A percentile compares a stretch with the other conserved stretches of the same genome.
Conservation (phyloP, 1,140 invertebrate genomes). For the Drosophila lowei region DNA sequence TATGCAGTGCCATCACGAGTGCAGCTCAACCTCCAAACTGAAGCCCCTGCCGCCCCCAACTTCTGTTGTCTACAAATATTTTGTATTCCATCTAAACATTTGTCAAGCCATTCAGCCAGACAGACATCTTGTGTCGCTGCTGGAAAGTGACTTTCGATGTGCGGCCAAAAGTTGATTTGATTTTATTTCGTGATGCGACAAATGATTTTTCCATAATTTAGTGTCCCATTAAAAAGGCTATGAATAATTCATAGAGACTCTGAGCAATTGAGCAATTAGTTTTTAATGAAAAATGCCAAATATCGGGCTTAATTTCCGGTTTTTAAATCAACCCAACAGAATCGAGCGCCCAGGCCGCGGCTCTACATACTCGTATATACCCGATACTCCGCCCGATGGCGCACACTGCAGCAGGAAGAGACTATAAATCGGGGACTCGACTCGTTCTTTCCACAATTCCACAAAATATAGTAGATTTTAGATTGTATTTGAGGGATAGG, state of each 20-base stretch:
- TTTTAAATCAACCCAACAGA: no score
- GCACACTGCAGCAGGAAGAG: no score
- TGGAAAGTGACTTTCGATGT: constrained; percentile 40
- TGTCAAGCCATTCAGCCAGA: constrained; percentile 47
- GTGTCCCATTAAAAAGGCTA: constrained; percentile 24
- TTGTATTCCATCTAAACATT: constrained; percentile 54
- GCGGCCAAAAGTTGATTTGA: constrained; percentile 44
- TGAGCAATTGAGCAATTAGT: constrained; percentile 3
- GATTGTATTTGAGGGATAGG: no score
- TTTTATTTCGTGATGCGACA: constrained; percentile 4
- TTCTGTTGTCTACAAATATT: constrained; percentile 22
- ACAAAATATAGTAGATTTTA: no score
- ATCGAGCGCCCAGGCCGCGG: no score
- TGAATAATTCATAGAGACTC: constrained; percentile 20
- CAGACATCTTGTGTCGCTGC: constrained; percentile 24
- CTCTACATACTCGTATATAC: no score
- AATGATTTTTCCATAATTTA: constrained; percentile 32
- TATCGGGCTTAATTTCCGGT: no score
- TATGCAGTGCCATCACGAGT: constrained; percentile 15
- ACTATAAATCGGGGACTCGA: no score
- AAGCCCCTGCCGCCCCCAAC: neutral
- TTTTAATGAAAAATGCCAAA: neutral
- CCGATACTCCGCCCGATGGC: no score
- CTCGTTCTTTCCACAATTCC: no score
- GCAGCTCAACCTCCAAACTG: constrained; percentile 3